Evolutionary conservation across 35 echinoderm and acorn worm genomes (phyloP).

Genomic region (Heliocidaris tuberculata): DNA sequence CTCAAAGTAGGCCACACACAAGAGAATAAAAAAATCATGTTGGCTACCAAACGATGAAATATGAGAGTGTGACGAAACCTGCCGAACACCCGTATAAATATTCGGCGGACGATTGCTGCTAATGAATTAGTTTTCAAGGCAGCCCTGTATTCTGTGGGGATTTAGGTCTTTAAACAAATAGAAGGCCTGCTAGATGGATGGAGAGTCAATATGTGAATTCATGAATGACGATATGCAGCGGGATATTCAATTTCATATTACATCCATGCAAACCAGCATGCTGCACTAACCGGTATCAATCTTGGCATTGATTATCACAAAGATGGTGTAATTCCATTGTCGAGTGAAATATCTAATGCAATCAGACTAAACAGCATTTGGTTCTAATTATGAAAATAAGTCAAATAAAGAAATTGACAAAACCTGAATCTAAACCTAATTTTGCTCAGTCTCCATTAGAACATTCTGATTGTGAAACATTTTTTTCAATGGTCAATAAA

Average conservation of each 20-base stretch:
- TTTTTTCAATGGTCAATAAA: too few relatives aligned
- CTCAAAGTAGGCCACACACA: not conserved
- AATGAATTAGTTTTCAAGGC: conserved; percentile 18
- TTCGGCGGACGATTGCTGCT: not conserved
- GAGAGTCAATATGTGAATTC: conserved; percentile 5
- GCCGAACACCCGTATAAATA: conserved; percentile 8
- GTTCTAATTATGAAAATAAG: not conserved
- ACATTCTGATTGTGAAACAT: too few relatives aligned
- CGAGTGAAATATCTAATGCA: not conserved
- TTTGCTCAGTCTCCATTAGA: too few relatives aligned
- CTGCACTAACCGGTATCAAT: not conserved
- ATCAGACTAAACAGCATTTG: not conserved
- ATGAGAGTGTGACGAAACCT: not conserved
- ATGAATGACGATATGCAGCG: not conserved
- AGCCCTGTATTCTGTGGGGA: not conserved
- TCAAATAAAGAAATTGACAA: not conserved
- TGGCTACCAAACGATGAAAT: not conserved
- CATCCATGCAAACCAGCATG: not conserved
- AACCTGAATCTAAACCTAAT: too few relatives aligned
- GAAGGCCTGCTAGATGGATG: not conserved
- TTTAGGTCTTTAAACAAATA: conserved; percentile 5
- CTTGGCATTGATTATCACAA: not conserved
- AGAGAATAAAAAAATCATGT: not conserved
- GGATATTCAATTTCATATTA: not conserved
- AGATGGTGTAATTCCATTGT: not conserved